Base-by-base conservation (phyloP, 2,113 vertebrate genomes). In the Engystomops pustulosus region DNA sequence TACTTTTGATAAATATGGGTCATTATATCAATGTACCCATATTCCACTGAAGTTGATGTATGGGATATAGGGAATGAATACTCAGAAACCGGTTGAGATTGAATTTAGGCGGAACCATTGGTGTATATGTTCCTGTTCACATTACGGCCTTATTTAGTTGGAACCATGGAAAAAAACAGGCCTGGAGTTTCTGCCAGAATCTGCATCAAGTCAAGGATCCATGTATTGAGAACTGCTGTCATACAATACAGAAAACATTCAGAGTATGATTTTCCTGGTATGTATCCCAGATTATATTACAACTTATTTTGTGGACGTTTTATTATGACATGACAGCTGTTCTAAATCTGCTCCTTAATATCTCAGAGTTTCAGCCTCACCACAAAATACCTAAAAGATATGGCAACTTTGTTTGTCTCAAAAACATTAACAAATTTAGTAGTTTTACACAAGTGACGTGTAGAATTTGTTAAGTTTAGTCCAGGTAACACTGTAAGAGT, bases 181-280 rank as follows among this genome's bases (percentile, higher is more conserved):
- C 17, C 6, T 60, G 23, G 10, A 27, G 14, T n/a, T 23, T 55
- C n/a, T 55, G 53, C n/a, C 53, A 60, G 14, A 3, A 23, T 55
- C 10, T 55, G 10, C 8, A 23, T 23, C 0, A 49, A 49, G 47
- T 17, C 47, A 49, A 49, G 15, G 47, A 17, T n/a, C 53, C n/a
- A 55, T 23, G n/a, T 23, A 55, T 55, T 6, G 7, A 23, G 10
- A 55, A 55, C 53, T 55, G 53, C 53, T 55, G 53, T 55, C 51
- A 53, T 53, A 53, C 51, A 53, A 53, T 53, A 53, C 51, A 55
- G 53, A 55, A 55, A 55, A 55, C 53, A 23, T 55, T n/a, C 20
- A 23, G 53, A 23, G 20, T 60, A 60, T 60, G 55, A 60, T 60
- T 60, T 60, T 27, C n/a, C 23, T 27, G 23, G 23, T 27, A 60